These are phyloP conservation scores for Odontophorus gujanensis DNA, from an alignment of 2,113 vertebrate species.

Conservation along the genomic window DNA sequence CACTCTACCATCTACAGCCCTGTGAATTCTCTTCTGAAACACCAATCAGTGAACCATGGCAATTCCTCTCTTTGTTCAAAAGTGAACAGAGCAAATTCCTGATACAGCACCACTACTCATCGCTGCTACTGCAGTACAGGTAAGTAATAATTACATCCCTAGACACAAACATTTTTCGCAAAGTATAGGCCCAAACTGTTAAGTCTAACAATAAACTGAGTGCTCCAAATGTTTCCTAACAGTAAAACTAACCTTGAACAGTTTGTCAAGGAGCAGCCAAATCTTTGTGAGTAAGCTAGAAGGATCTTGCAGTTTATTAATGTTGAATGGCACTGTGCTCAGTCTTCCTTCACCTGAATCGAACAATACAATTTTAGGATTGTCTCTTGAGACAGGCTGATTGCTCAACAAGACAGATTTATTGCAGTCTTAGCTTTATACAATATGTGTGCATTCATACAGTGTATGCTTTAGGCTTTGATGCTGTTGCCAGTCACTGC, in stretches of 20 bases:
- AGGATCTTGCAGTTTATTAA: neutral
- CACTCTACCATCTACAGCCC: neutral
- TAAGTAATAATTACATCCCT: neutral
- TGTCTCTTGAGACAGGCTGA: neutral
- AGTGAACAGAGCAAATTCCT: accelerated
- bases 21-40: neutral
- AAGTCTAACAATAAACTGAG: neutral
- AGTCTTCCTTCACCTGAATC: neutral
- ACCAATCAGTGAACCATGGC: neutral
- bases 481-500: neutral
- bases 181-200: neutral
- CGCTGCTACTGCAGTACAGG: neutral
- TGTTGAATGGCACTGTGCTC: constrained; percentile 5
- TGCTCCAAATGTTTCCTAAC: neutral
- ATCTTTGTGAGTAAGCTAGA: neutral
- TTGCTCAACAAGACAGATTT: constrained; percentile 6
- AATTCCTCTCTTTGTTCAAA: neutral
- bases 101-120: neutral
- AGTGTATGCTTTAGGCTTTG: neutral
- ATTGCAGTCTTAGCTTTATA: neutral
- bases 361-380: constrained; percentile 15
- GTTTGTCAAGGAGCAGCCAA: neutral
- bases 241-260: constrained; percentile 30
- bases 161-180: neutral
- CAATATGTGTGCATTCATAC: neutral